Evolutionary conservation across 2,888 invertebrate species (phyloP).

Genomic region (Watsonalla cultraria): DNA sequence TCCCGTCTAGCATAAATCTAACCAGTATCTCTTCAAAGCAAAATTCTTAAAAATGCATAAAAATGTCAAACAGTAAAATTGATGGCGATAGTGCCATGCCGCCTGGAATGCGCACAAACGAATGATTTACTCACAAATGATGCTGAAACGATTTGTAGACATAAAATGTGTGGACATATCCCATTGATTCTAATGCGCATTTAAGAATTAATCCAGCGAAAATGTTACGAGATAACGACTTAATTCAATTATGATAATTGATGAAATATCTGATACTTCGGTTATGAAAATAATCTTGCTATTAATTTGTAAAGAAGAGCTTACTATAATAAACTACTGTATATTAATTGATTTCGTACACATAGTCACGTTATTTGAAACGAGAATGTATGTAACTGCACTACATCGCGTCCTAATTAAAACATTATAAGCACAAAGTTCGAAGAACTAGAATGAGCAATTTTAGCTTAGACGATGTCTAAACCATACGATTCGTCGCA

Average conservation of each 20-base stretch:
- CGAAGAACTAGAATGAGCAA: too few species aligned
- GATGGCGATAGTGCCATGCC: slow-evolving; percentile 48
- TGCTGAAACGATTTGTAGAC: slow-evolving; percentile 63
- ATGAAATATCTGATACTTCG: not conserved
- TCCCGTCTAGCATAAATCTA: slow-evolving; percentile 56
- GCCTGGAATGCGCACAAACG: slow-evolving; percentile 54
- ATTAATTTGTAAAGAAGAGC: not conserved
- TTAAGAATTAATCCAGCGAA: not conserved
- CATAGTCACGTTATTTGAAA: too few species aligned
- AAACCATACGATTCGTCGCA: not conserved
- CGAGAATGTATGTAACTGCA: too few species aligned
- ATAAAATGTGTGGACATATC: slow-evolving; percentile 58
- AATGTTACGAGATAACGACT: not conserved
- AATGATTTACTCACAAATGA: slow-evolving; percentile 58
- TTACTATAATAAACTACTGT: not conserved
- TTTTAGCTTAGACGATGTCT: too few species aligned
- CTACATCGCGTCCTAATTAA: too few species aligned
- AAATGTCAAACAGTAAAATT: slow-evolving; percentile 70
- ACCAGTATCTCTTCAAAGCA: slow-evolving; percentile 64
- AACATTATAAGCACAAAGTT: too few species aligned
- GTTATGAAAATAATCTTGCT: not conserved
- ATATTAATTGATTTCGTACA: too few species aligned
- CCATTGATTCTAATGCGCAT: slow-evolving; percentile 20
- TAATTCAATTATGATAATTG: slow-evolving; percentile 7
- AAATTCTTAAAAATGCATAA: slow-evolving; percentile 74